Evolutionary conservation across 2,113 vertebrate species (phyloP).

Genomic region (Cyprinodon variegatus): DNA sequence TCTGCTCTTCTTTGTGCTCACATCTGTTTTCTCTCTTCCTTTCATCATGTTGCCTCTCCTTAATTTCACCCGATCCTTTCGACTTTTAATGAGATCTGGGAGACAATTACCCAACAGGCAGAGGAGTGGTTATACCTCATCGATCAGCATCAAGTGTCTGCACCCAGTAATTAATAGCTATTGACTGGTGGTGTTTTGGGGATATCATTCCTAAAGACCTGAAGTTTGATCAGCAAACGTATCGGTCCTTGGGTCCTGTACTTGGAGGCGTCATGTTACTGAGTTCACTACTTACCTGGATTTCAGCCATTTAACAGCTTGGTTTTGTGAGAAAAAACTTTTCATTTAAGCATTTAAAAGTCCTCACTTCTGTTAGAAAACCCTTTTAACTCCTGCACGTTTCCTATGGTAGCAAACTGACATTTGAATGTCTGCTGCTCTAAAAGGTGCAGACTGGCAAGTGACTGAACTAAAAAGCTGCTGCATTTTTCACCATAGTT

Average conservation of each 20-base stretch:
- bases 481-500: background rate
- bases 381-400: background rate
- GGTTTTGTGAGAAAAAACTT: background rate
- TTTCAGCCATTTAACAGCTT: background rate
- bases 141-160: conserved; percentile 46
- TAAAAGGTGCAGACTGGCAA: background rate
- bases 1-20: conserved; percentile 1
- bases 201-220: conserved; percentile 33
- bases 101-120: conserved; percentile 64
- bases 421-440: background rate
- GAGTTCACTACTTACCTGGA: background rate
- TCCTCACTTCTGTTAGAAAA: background rate
- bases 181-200: conserved; percentile 42
- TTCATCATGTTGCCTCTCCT: background rate
- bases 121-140: conserved; percentile 36
- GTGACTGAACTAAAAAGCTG: background rate
- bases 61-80: conserved; percentile 1
- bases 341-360: background rate
- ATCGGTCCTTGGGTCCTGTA: background rate
- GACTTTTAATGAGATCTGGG: conserved; percentile 68
- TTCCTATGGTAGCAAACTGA: background rate
- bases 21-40: conserved; percentile 16
- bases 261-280: background rate
- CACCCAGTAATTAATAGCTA: conserved; percentile 63
- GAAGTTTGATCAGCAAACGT: conserved; percentile 36